phyloP scores from a whole-genome alignment of 2,797 vertebrate genomes.

The Lycodopsis pacificus region DNA sequence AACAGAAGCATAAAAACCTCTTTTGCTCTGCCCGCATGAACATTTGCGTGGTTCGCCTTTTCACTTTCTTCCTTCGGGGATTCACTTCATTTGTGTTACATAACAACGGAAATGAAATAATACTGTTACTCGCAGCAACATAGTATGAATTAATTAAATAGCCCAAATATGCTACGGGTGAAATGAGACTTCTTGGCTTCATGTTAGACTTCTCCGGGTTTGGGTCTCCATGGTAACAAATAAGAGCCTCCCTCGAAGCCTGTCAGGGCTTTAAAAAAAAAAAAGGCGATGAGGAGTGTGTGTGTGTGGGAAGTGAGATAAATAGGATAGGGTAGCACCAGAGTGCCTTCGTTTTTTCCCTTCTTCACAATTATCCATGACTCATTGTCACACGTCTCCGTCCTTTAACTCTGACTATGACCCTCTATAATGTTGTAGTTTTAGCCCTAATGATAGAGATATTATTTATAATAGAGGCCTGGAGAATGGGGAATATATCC shows the following conservation, averaged over 20 bases:
- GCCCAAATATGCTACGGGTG: slow-evolving; percentile 59
- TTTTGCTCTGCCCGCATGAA: neutral
- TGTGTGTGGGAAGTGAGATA: slow-evolving; percentile 57
- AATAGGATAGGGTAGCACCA: slow-evolving; percentile 51
- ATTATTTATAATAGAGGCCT: slow-evolving; percentile 44
- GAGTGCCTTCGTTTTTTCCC: slow-evolving; percentile 26
- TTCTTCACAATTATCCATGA: slow-evolving; percentile 51
- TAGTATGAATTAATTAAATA: slow-evolving; percentile 76
- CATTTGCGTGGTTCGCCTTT: slow-evolving; percentile 27
- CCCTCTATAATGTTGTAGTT: slow-evolving; percentile 46
- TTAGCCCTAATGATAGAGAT: slow-evolving; percentile 39
- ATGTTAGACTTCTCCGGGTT: slow-evolving; percentile 72
- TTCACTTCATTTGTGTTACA: slow-evolving; percentile 59
- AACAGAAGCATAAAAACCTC: neutral
- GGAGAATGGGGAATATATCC: slow-evolving; percentile 39
- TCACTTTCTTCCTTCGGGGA: slow-evolving; percentile 30
- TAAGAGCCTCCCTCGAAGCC: slow-evolving; percentile 75
- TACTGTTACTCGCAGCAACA: slow-evolving; percentile 54
- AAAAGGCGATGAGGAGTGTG: slow-evolving; percentile 16
- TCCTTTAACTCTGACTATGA: slow-evolving; percentile 47
- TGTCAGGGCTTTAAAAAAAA: slow-evolving; percentile 66
- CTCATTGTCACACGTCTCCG: slow-evolving; percentile 39
- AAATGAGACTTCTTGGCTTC: slow-evolving; percentile 70
- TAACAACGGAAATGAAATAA: slow-evolving; percentile 67
- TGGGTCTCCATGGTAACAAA: slow-evolving; percentile 82